Conservation (phyloP, 2,888 invertebrate species). For the Nezara viridula region DNA sequence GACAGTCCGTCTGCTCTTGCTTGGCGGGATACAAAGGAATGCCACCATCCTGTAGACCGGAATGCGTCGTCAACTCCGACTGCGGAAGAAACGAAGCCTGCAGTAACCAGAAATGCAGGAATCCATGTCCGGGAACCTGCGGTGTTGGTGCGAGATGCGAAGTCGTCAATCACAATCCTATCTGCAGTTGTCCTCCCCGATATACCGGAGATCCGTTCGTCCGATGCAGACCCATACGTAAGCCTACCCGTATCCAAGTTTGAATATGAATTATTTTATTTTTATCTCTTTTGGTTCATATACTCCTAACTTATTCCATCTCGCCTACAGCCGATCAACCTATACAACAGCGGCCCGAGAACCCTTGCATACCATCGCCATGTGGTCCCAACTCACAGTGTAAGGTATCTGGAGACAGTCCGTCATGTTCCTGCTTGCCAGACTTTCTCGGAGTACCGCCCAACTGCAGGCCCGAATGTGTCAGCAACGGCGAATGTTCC, state of each 20-base stretch:
- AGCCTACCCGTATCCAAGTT: slow-evolving; percentile 60
- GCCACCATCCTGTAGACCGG: slow-evolving; percentile 78
- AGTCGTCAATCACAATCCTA: slow-evolving; percentile 79
- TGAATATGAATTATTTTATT: slow-evolving; percentile 58
- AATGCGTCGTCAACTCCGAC: slow-evolving; percentile 82
- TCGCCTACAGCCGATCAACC: slow-evolving; percentile 55
- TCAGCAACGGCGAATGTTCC: slow-evolving; percentile 72
- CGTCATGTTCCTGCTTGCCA: slow-evolving; percentile 71
- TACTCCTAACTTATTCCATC: slow-evolving; percentile 51
- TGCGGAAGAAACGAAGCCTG: slow-evolving; percentile 81
- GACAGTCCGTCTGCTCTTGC: slow-evolving; percentile 66
- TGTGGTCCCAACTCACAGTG: slow-evolving; percentile 76
- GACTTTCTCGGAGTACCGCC: slow-evolving; percentile 73
- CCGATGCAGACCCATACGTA: slow-evolving; percentile 73
- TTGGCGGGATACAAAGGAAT: slow-evolving; percentile 68
- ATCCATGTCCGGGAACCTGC: slow-evolving; percentile 86
- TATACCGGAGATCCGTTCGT: slow-evolving; percentile 82
- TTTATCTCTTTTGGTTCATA: neutral
- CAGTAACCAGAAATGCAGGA: slow-evolving; percentile 79
- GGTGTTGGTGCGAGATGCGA: slow-evolving; percentile 82
- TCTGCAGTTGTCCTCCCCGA: slow-evolving; percentile 77
- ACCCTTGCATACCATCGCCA: slow-evolving; percentile 81
- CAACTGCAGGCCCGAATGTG: slow-evolving; percentile 72
- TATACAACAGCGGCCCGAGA: slow-evolving; percentile 69
- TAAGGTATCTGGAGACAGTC: slow-evolving; percentile 71